A percentile compares a stretch with the other conserved stretches of the same genome.
These are phyloP conservation scores for Pipistrellus nathusii DNA, from an alignment of 2,797 vertebrate genomes.

Conservation along the genomic window DNA sequence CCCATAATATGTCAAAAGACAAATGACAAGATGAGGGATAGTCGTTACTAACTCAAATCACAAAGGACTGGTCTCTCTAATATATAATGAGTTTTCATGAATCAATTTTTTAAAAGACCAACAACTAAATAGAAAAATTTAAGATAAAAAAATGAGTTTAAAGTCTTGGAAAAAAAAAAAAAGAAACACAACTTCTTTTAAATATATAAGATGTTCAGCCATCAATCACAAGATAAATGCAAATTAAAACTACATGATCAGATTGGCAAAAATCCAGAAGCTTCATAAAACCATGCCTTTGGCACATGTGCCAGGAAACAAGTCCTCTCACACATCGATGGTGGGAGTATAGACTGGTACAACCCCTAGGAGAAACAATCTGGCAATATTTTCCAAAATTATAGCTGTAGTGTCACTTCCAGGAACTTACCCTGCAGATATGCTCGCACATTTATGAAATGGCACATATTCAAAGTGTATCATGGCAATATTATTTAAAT, in stretches of 20 bases:
- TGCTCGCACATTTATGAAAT: background rate
- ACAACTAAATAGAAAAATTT: background rate
- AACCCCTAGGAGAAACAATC: background rate
- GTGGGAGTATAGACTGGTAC: background rate
- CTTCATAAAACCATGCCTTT: background rate
- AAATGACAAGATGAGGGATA: background rate
- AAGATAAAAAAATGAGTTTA: constrained; percentile 5
- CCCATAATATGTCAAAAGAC: background rate
- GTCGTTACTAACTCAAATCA: background rate
- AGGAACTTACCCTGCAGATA: background rate
- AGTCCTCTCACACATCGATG: background rate
- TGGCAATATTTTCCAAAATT: background rate
- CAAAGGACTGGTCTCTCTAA: background rate
- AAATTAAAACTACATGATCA: constrained; percentile 29
- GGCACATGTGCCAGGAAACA: background rate
- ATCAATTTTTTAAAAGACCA: constrained; percentile 41
- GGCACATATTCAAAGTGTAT: background rate
- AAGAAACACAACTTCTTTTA: background rate
- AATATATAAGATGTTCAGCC: background rate
- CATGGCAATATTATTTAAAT: background rate
- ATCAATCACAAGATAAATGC: constrained; percentile 36
- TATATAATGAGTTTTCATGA: background rate
- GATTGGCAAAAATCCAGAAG: background rate
- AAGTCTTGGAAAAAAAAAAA: background rate
- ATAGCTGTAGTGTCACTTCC: background rate